These are phyloP conservation scores for Cheilosia variabilis DNA, from an alignment of 2,888 invertebrate species.

Conservation along the genomic window DNA sequence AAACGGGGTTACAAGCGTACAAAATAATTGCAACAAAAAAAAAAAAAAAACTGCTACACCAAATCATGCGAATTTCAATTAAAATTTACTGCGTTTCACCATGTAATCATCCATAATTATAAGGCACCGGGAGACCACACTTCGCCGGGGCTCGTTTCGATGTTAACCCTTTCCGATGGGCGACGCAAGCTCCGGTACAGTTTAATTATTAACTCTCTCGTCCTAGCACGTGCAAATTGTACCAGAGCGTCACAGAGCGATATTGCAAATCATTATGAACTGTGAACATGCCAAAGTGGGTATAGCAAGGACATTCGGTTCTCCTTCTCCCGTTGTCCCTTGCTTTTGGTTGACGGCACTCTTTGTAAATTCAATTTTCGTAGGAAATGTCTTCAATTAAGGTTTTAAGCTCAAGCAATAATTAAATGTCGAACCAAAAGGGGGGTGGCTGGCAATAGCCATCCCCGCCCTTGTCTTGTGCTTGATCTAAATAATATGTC, in stretches of 20 bases:
- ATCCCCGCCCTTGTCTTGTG: neutral
- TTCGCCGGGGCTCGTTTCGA: conserved; percentile 1
- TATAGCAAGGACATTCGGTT: conserved; percentile 30
- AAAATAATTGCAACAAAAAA: conserved; percentile 3
- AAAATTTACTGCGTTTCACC: conserved; percentile 59
- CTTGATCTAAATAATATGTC: conserved; percentile 38
- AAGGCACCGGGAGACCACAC: conserved; percentile 40
- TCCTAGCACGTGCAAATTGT: conserved; percentile 3
- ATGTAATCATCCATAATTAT: conserved; percentile 63
- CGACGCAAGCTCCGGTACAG: conserved; percentile 9
- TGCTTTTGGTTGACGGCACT: conserved; percentile 3
- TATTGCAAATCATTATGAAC: conserved; percentile 60
- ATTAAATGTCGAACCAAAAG: conserved; percentile 56
- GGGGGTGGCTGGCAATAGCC: neutral
- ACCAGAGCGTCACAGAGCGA: neutral
- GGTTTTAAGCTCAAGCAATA: conserved; percentile 67
- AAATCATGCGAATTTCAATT: conserved; percentile 64
- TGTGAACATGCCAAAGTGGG: conserved; percentile 55
- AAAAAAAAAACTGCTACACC: conserved; percentile 19
- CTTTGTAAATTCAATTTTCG: conserved; percentile 63
- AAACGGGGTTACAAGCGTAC: conserved; percentile 2
- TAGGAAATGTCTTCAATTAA: conserved; percentile 64
- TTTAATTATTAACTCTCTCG: conserved; percentile 47
- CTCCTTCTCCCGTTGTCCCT: conserved; percentile 32
- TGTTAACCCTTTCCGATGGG: conserved; percentile 44